Conservation (phyloP, 2,797 vertebrate genomes). For the Sciaenops ocellatus region DNA sequence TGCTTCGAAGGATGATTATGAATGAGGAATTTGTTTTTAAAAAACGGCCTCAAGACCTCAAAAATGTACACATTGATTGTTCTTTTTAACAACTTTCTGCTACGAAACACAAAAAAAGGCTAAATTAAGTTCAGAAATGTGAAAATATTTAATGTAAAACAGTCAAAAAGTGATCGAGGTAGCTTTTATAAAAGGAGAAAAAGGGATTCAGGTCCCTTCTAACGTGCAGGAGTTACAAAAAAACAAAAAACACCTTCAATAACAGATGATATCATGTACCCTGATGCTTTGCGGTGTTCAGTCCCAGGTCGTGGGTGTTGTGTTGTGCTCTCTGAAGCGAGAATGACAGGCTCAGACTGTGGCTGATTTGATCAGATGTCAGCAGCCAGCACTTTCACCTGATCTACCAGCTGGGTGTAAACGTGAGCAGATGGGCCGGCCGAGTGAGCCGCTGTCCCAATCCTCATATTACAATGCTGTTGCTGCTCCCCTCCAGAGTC, state of each 20-base stretch:
- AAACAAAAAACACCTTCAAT: conserved; percentile 18
- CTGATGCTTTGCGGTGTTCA: conserved; percentile 31
- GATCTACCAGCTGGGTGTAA: conserved; percentile 84
- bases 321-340: conserved; percentile 73
- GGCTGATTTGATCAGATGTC: conserved; percentile 82
- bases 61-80: background rate
- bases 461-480: conserved; percentile 84
- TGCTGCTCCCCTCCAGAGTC: conserved; percentile 54
- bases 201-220: background rate
- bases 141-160: background rate
- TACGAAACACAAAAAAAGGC: too few relatives aligned
- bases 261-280: conserved; percentile 47
- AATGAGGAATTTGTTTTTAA: conserved; percentile 32
- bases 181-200: background rate
- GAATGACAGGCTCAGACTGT: conserved; percentile 73
- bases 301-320: conserved; percentile 63
- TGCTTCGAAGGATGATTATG: conserved; percentile 33
- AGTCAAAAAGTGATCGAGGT: background rate
- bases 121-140: background rate
- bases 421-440: conserved; percentile 86
- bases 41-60: background rate
- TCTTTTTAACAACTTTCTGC: background rate
- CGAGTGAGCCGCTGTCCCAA: conserved; percentile 75
- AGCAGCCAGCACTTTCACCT: conserved; percentile 85
- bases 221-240: background rate